Evolutionary conservation across 2,797 vertebrate species (phyloP).

Genomic region (Urophycis tenuis): DNA sequence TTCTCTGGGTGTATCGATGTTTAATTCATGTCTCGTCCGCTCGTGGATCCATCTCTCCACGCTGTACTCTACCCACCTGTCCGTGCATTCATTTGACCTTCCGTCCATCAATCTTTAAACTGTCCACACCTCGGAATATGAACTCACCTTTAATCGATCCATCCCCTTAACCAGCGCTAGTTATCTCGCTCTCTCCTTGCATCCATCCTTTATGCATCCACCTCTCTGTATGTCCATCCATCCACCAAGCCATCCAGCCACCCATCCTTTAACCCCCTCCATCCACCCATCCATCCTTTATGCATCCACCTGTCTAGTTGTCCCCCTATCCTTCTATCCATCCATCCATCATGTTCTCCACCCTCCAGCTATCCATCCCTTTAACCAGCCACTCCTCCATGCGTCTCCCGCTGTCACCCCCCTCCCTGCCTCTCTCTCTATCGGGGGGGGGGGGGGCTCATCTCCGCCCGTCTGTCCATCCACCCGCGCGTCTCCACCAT

Average conservation of each 20-base stretch:
- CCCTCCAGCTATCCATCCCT: too few species aligned
- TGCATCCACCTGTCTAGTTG: background rate
- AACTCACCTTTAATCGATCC: background rate
- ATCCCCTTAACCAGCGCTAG: background rate
- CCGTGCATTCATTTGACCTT: constrained; percentile 21
- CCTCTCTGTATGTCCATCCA: background rate
- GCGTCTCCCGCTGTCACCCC: too few species aligned
- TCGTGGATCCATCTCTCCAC: background rate
- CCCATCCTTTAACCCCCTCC: background rate
- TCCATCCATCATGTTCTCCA: too few species aligned
- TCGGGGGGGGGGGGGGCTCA: background rate
- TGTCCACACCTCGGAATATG: background rate
- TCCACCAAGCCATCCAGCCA: background rate
- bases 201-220: background rate
- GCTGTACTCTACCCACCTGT: background rate
- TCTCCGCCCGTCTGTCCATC: background rate
- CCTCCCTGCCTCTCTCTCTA: too few species aligned
- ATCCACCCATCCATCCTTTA: background rate
- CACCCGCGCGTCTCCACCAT: background rate
- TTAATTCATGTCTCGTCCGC: background rate
- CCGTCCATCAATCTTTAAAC: background rate
- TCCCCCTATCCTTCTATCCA: background rate
- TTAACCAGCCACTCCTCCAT: too few species aligned
- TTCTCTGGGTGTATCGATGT: background rate
- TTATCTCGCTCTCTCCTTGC: background rate